Percentiles rank a stretch among this genome's conserved stretches.
These are phyloP conservation scores for Neelides folsomi DNA, from an alignment of 2,888 invertebrate species.

Conservation along the genomic window DNA sequence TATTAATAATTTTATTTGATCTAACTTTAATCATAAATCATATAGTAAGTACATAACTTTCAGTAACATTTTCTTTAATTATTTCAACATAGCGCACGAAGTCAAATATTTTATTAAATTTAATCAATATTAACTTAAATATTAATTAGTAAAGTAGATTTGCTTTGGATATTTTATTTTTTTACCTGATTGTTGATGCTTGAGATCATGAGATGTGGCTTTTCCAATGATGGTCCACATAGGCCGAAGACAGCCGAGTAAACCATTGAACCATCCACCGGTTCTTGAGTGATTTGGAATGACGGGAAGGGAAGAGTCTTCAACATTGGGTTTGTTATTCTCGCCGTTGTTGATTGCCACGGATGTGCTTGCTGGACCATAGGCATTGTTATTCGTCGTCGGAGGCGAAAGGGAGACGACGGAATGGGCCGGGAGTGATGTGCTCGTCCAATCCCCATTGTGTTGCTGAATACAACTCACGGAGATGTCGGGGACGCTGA, in stretches of 20 bases:
- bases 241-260: constrained; percentile 76
- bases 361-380: constrained; percentile 5
- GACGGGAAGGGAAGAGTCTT: constrained; percentile 2
- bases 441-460: constrained; percentile 24
- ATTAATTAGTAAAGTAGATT: too few relatives aligned
- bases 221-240: constrained; percentile 77
- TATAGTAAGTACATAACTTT: too few relatives aligned
- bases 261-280: constrained; percentile 60
- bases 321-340: constrained; percentile 1
- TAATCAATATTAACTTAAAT: too few relatives aligned
- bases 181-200: constrained; percentile 47
- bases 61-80: too few relatives aligned
- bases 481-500: constrained; percentile 31
- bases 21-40: too few relatives aligned
- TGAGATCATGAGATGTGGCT: constrained; percentile 55
- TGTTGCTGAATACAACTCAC: constrained; percentile 16
- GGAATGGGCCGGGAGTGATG: constrained; percentile 27
- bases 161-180: background rate
- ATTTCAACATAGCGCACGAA: too few relatives aligned
- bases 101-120: too few relatives aligned
- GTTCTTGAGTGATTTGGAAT: constrained; percentile 19
- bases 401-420: constrained; percentile 18
- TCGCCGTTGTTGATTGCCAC: constrained; percentile 13
- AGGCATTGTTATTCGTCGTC: constrained; percentile 9
- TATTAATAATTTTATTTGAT: too few relatives aligned